phyloP scores from a whole-genome alignment of 2,113 vertebrate species.

The Bagarius yarrelli region DNA sequence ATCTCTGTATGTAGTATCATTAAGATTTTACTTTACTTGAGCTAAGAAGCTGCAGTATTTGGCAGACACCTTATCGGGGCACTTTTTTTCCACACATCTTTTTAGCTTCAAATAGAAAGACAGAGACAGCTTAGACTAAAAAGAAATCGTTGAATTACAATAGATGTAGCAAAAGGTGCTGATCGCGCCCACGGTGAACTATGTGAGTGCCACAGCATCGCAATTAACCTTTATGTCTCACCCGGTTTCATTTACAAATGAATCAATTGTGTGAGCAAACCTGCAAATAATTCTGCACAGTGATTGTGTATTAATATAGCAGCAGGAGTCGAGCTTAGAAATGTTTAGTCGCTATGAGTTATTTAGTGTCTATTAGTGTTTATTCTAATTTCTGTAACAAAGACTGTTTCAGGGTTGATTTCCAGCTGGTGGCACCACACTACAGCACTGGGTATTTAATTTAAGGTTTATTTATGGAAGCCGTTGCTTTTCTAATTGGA shows the following conservation, averaged over 20 bases:
- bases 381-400: slow-evolving; percentile 24
- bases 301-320: slow-evolving; percentile 24
- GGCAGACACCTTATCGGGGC: too few species aligned
- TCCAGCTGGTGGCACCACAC: slow-evolving; percentile 11
- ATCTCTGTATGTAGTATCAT: too few species aligned
- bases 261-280: slow-evolving; percentile 41
- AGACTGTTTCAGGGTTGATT: slow-evolving; percentile 39
- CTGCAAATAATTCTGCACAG: slow-evolving; percentile 28
- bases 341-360: slow-evolving; percentile 10
- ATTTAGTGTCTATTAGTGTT: slow-evolving; percentile 23
- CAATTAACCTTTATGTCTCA: slow-evolving; percentile 48
- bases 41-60: too few species aligned
- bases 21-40: too few species aligned
- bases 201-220: slow-evolving; percentile 14
- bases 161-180: background rate
- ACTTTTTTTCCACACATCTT: background rate
- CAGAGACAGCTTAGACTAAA: background rate
- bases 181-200: slow-evolving; percentile 14
- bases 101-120: slow-evolving; percentile 10
- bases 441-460: too few species aligned
- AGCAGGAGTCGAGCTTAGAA: background rate
- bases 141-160: slow-evolving; percentile 3
- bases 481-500: too few species aligned
- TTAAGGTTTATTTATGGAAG: too few species aligned
- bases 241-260: slow-evolving; percentile 35